Base-by-base conservation (phyloP, 2,888 invertebrate genomes). In the Nomada fabriciana region DNA sequence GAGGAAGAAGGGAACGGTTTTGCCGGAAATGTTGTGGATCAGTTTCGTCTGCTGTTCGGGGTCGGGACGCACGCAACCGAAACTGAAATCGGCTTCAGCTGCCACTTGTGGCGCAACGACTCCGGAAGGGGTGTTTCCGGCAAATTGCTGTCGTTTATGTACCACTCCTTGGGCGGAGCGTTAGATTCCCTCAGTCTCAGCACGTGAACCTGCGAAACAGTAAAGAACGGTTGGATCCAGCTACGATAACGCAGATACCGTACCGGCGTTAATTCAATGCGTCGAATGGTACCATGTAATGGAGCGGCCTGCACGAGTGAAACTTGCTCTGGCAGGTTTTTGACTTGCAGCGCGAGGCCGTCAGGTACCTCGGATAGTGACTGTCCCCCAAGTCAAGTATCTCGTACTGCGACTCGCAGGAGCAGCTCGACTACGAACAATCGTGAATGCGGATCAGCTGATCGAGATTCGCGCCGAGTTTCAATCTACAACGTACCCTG, bases 291-390 rank as follows among this genome's bases (percentile, higher is more conserved):
- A 91, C 91, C 83, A 81, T 88, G 64, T 92, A 92, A 7, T 88
- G 69, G 18, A 90, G 80, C 25, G 89, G 68, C 70, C 80, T 86
- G 83, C 91, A 91, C 42, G 86, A 84, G 73, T 88, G 87, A 47
- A 90, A 87, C 72, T 88, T 91, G 61, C 72, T 85, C 73, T 84
- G 84, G 47, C 88, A 87, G 15, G 83, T 55, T 43, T 87, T 90
- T 11, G 83, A 64, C 5, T 83, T 88, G 76, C 92, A 92, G 0
- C 69, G 83, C 0, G 90, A 89, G 0, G 68, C 82, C 2, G 89
- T 86, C 47, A 92, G 77, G 65, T 90, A 91, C 71, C 90, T 87
- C 2, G 92, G 92, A 72, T 91, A 92, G 73, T 89, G 84, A 2
- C 88, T 89, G 18, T 86, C 83, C 9, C 91, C 92, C 1, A 92